phyloP scores from a whole-genome alignment of 2,888 invertebrate species.

The Archaeoteleia sp. region DNA sequence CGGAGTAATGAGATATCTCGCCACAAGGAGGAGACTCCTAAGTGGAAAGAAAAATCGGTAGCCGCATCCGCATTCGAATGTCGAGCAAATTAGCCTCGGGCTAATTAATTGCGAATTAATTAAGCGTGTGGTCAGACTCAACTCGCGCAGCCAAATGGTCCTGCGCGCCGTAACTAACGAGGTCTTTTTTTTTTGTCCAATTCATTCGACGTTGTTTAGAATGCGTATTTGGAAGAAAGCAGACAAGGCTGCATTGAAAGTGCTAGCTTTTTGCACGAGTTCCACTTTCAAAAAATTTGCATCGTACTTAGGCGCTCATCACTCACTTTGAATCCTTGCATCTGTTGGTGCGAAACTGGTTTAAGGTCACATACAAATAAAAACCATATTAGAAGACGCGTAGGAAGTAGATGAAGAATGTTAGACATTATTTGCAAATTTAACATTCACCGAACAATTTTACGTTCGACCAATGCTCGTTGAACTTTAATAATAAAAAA shows the following conservation, averaged over 20 bases:
- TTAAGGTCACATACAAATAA: too few species aligned
- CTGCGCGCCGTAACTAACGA: conserved; percentile 52
- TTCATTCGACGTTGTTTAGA: conserved; percentile 18
- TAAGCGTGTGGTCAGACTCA: conserved; percentile 50
- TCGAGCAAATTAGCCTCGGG: conserved; percentile 37
- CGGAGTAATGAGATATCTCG: conserved; percentile 30
- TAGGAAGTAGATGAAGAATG: too few species aligned
- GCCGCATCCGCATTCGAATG: conserved; percentile 37
- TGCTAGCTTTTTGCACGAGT: conserved; percentile 31
- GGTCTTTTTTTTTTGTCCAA: conserved; percentile 33
- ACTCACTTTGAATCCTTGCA: conserved; percentile 7
- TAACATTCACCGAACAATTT: too few species aligned
- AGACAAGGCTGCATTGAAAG: conserved; percentile 27
- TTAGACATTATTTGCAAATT: too few species aligned
- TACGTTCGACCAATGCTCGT: too few species aligned
- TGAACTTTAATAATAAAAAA: too few species aligned
- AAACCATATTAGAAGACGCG: too few species aligned
- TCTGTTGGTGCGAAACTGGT: too few species aligned
- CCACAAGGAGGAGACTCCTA: conserved; percentile 1
- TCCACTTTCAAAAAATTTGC: conserved; percentile 42
- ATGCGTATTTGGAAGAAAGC: conserved; percentile 23
- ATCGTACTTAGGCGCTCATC: conserved; percentile 21
- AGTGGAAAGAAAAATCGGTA: conserved; percentile 28
- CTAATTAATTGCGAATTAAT: conserved; percentile 60
- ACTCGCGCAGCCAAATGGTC: conserved; percentile 23